Evolutionary conservation across 2,888 invertebrate species (phyloP).

Genomic region (Atethmia centrago): DNA sequence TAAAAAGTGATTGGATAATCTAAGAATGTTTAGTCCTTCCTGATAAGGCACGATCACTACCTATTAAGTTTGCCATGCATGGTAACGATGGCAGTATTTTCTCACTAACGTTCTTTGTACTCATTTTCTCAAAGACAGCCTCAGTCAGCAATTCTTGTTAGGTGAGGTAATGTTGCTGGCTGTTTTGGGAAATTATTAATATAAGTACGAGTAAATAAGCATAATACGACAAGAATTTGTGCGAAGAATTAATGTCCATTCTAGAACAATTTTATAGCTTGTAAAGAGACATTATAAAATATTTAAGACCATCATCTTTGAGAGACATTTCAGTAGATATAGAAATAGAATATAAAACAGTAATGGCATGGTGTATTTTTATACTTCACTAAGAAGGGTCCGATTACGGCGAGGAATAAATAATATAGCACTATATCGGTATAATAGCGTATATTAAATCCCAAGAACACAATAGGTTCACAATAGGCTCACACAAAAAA

Average conservation of each 20-base stretch:
- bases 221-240: neutral
- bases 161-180: neutral
- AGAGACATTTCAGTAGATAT: neutral
- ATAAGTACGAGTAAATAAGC: no score
- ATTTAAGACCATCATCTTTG: conserved; percentile 12
- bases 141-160: neutral
- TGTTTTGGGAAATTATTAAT: neutral
- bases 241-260: neutral
- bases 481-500: neutral
- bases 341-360: conserved; percentile 2
- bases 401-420: conserved; percentile 2
- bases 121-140: neutral
- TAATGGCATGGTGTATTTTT: neutral
- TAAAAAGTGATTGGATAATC: neutral
- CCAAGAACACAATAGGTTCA: no score
- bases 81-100: neutral
- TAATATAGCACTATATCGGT: conserved; percentile 3
- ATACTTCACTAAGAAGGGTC: neutral
- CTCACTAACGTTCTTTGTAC: neutral
- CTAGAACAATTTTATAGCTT: neutral
- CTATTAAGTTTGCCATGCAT: neutral
- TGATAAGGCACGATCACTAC: conserved; percentile 15
- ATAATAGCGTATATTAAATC: neutral
- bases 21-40: neutral
- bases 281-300: neutral